Base-by-base conservation (phyloP, 2,888 invertebrate genomes). In the Cephus pygmeus region DNA sequence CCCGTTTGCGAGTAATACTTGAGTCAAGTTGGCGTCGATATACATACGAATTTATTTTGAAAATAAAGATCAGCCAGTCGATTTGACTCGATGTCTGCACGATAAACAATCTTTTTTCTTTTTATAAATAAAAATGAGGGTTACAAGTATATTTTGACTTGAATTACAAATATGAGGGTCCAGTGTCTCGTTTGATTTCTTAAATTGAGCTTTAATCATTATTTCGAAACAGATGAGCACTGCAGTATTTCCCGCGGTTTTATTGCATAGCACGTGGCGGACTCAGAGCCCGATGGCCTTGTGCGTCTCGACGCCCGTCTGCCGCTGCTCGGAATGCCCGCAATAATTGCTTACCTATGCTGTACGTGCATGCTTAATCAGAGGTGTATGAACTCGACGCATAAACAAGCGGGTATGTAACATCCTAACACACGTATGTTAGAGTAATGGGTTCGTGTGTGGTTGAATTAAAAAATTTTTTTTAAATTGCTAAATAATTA, bases 311-410 rank as follows among this genome's bases (percentile, higher is more conserved):
- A 76, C 78, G 75, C 76, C 69, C 81, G 79, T 77, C 79, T 76
- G 68, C 77, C 76, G 75, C 76, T 40, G 71, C 71, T 84, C 79
- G 77, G 81, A 79, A 81, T 77, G 78, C 80, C 81, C 81, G 80
- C 82, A 80, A 84, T 82, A 82, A 84, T 83, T 84, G 83, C 81
- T 82, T 80, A 82, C 84, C 82, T 82, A 82, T 82, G 80, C 79
- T 75, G 77, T 76, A 79, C 79, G 79, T 81, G 82, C 83, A 82
- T 82, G 80, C 81, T 83, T 83, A 83, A 83, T 85, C 82, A 79
- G 79, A 84, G 85, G 84, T 84, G 82, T 81, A 83, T 85, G 83
- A 85, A 84, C 85, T 76, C 80, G 74, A 75, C 34, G 71, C 71
- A 71, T 71, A 71, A 71, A 71, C 71, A 71, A 31, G 71, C 12